phyloP scores from a whole-genome alignment of 2,797 vertebrate genomes.

The Salarias fasciatus region DNA sequence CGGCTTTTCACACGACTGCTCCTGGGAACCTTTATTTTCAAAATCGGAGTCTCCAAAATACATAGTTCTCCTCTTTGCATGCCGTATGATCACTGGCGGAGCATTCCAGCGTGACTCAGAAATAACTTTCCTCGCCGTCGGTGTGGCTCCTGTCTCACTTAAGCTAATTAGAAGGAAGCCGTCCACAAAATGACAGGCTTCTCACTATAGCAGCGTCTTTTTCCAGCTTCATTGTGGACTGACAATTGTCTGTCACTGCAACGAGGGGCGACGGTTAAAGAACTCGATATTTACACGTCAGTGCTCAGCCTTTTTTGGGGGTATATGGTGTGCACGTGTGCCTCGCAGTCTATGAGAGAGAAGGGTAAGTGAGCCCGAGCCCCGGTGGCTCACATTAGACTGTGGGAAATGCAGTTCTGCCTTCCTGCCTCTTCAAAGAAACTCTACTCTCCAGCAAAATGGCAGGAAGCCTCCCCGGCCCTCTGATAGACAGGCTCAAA shows the following conservation, averaged over 20 bases:
- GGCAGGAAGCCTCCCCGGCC: slow-evolving; percentile 92
- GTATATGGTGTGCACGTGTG: slow-evolving; percentile 7
- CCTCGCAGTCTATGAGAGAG: slow-evolving; percentile 29
- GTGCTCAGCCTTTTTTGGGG: neutral
- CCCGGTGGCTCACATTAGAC: slow-evolving; percentile 69
- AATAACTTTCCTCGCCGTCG: slow-evolving; percentile 51
- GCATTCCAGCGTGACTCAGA: slow-evolving; percentile 47
- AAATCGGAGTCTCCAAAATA: slow-evolving; percentile 11
- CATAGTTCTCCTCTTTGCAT: slow-evolving; percentile 12
- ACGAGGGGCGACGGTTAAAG: slow-evolving; percentile 5
- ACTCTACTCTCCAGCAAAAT: slow-evolving; percentile 94
- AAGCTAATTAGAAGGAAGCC: slow-evolving; percentile 64
- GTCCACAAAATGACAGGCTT: slow-evolving; percentile 69
- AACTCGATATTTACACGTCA: slow-evolving; percentile 9
- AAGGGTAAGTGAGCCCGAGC: slow-evolving; percentile 36
- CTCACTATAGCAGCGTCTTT: slow-evolving; percentile 54
- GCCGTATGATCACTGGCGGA: slow-evolving; percentile 37
- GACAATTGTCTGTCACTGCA: slow-evolving; percentile 19
- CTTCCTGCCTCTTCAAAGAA: slow-evolving; percentile 99
- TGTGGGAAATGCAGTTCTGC: slow-evolving; percentile 95
- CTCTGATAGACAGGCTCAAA: slow-evolving; percentile 79
- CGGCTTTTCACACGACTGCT: slow-evolving; percentile 6
- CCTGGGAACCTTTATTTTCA: neutral
- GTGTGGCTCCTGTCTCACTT: slow-evolving; percentile 54
- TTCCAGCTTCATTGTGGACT: slow-evolving; percentile 47